phyloP scores from a whole-genome alignment of 2,797 vertebrate species.

The Halcyon badia region DNA sequence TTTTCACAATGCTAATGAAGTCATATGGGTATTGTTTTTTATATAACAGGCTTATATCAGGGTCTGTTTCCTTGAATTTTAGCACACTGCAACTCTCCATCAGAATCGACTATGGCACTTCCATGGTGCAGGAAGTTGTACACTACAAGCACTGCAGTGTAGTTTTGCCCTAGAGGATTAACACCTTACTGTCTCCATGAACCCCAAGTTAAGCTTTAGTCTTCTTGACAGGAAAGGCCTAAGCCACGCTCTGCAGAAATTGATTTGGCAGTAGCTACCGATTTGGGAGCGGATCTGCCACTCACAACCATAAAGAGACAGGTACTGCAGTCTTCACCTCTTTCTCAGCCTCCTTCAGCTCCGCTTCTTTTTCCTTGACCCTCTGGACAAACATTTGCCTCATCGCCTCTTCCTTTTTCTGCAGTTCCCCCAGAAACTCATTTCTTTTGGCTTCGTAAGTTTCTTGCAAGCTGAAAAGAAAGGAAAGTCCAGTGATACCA shows the following conservation, averaged over 20 bases:
- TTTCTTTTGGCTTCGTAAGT: conserved; percentile 98
- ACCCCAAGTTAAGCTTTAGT: not conserved
- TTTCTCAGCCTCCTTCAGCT: conserved; percentile 98
- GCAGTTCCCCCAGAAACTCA: conserved; percentile 96
- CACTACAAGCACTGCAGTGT: not conserved
- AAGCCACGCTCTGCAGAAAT: not conserved
- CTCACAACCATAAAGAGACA: not conserved
- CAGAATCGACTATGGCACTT: not conserved
- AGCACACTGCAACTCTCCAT: not conserved
- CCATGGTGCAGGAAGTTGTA: not conserved
- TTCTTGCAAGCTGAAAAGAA: conserved; percentile 91
- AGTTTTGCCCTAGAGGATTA: not conserved
- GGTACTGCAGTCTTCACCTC: conserved; percentile 84
- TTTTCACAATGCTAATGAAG: not conserved
- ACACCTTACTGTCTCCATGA: not conserved
- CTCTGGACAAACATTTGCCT: conserved; percentile 99
- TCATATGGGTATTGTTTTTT: not conserved
- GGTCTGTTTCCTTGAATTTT: not conserved
- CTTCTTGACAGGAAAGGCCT: not conserved
- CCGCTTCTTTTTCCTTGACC: conserved; percentile 97
- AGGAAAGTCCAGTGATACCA: not conserved
- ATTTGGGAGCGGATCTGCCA: not conserved
- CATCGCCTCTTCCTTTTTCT: conserved; percentile 99
- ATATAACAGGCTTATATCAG: not conserved
- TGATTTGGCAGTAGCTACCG: not conserved